Base-by-base conservation (phyloP, 1,140 invertebrate species). In the Papilio xuthus region DNA sequence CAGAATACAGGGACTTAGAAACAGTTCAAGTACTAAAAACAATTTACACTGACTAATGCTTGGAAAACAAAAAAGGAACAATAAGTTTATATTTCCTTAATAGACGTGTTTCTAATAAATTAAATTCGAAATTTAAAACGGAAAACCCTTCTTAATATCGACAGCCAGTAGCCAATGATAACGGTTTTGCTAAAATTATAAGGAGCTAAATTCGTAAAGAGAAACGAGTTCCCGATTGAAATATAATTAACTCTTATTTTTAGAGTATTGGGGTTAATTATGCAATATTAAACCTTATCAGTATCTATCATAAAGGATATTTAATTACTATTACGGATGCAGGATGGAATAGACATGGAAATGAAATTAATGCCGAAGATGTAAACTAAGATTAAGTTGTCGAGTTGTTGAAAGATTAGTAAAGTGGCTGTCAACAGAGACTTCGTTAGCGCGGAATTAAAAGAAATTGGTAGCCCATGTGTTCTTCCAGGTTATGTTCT, bases 191-290 rank as follows among this genome's bases (percentile, higher is more conserved):
- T 60, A 56, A 23, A 60, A 12, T 23, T 20, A 23, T 10, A 60
- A 4, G 0, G 20, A 60, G 2, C 7, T 60, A 60, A 23, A 23
- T 13, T 56, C 50, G n/a, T 56, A 56, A 23, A 60, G 20, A 8
- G 56, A 60, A 60, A 60, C 56, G 56, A 60, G 56, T 60, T 60
- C 56, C 26, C 56, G 2, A 26, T 60, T 23, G 9, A 60, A 60
- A 23, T 12, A 60, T 60, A 26, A 60, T 60, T 60, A 60, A 13
- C 18, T 12, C 12, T 23, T 60, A 60, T 60, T 60, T 60, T 60
- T 60, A 26, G 56, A 60, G 20, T 20, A 60, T 23, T 23, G 56
- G 20, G 56, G 20, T 60, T 60, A 23, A 60, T 60, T 60, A 60
- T 60, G 56, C 20, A 60, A 60, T 20, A 26, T 4, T 26, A 23